Evolutionary conservation across 2,797 vertebrate species (phyloP).

Genomic region (Meriones psammophilus): DNA sequence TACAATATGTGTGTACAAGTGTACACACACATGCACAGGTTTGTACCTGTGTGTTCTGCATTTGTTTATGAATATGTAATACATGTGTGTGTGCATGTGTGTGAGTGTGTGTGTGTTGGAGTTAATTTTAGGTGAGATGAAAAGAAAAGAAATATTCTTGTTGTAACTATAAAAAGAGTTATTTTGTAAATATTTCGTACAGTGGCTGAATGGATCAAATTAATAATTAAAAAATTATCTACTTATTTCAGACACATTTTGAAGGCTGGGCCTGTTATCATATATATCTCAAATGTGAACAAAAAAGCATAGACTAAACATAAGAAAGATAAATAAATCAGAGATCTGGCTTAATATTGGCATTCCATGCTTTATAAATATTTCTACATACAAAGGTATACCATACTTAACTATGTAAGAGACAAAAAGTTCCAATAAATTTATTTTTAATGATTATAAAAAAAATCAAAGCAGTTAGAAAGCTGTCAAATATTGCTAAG

Average conservation of each 20-base stretch:
- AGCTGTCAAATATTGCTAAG: conserved; percentile 5
- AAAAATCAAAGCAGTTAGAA: background rate
- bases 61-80: background rate
- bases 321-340: conserved; percentile 30
- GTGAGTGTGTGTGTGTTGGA: background rate
- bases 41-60: background rate
- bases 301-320: background rate
- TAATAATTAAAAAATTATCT: background rate
- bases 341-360: background rate
- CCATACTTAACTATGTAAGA: background rate
- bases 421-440: background rate
- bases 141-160: background rate
- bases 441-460: conserved; percentile 17
- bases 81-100: background rate
- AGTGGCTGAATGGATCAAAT: background rate
- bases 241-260: conserved; percentile 48
- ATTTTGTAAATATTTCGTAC: background rate
- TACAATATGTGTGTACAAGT: background rate
- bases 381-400: background rate
- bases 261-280: background rate
- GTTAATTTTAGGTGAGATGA: background rate
- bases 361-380: background rate
- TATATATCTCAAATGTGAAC: background rate
- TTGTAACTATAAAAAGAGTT: background rate
- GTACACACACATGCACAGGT: background rate